A percentile compares a stretch with the other conserved stretches of the same genome.
These are phyloP conservation scores for Percopsis transmontana DNA, from an alignment of 2,113 vertebrate species.

Conservation along the genomic window DNA sequence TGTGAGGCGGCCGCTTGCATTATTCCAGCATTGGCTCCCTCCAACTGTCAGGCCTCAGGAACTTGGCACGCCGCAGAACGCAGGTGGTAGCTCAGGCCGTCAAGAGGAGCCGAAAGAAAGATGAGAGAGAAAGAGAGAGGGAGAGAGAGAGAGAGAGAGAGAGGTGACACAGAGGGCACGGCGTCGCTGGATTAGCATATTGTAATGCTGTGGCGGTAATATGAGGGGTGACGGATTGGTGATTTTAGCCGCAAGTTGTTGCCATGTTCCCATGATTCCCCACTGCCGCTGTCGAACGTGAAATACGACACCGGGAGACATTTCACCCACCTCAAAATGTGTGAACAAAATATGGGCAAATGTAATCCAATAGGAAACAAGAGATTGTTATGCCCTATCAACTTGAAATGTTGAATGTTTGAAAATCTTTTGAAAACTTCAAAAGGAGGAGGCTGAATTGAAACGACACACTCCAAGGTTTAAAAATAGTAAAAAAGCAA, in stretches of 20 bases:
- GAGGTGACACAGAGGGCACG: constrained; percentile 51
- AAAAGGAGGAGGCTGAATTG: constrained; percentile 50
- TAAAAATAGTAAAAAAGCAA: constrained; percentile 30
- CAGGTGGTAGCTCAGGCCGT: constrained; percentile 9
- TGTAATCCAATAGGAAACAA: not conserved
- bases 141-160: constrained; percentile 6
- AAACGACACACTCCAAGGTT: constrained; percentile 25
- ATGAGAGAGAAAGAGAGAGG: not conserved
- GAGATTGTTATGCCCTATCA: not conserved
- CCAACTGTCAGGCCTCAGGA: not conserved
- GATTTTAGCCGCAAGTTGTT: constrained; percentile 63
- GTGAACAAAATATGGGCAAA: constrained; percentile 7
- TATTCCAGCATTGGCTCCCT: constrained; percentile 30
- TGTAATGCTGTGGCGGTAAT: constrained; percentile 71
- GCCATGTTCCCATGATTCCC: constrained; percentile 54
- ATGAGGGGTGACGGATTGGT: constrained; percentile 70
- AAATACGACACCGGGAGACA: constrained; percentile 56
- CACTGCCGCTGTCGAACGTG: constrained; percentile 49
- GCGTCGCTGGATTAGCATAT: constrained; percentile 69
- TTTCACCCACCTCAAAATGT: constrained; percentile 61
- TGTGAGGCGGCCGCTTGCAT: constrained; percentile 36
- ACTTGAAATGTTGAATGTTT: too few relatives aligned
- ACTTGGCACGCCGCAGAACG: constrained; percentile 15
- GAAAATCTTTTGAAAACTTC: constrained; percentile 46
- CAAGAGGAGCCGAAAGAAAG: constrained; percentile 2